These are phyloP conservation scores for Pseudochirops corinnae DNA, from an alignment of 2,797 vertebrate species.

Conservation along the genomic window DNA sequence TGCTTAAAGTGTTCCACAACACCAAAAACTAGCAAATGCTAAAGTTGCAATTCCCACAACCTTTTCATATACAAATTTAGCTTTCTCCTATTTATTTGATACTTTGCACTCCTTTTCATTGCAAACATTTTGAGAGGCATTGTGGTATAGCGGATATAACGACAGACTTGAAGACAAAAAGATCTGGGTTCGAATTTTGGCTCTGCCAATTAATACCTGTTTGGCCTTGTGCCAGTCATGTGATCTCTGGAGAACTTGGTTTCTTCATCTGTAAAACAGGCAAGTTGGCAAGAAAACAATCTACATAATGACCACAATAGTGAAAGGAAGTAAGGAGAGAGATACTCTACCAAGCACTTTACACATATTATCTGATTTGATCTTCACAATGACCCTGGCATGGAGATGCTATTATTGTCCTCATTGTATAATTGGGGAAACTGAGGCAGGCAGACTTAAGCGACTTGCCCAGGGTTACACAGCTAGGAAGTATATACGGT, in stretches of 20 bases:
- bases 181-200: too few species aligned
- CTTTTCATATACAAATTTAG: slow-evolving; percentile 8
- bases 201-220: too few species aligned
- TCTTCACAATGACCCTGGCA: background rate
- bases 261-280: background rate
- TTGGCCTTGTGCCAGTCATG: background rate
- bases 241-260: background rate
- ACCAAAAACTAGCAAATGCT: background rate
- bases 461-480: background rate
- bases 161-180: background rate
- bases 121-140: background rate
- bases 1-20: background rate
- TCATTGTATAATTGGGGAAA: background rate
- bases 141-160: background rate
- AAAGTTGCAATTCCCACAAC: background rate
- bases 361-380: background rate
- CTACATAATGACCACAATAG: background rate
- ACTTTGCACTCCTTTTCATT: background rate
- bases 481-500: background rate
- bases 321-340: background rate
- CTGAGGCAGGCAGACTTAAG: background rate
- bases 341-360: background rate
- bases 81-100: background rate
- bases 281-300: background rate
- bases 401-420: background rate